phyloP scores from a whole-genome alignment of 2,888 invertebrate genomes.

The Alviniconcha strummeri region DNA sequence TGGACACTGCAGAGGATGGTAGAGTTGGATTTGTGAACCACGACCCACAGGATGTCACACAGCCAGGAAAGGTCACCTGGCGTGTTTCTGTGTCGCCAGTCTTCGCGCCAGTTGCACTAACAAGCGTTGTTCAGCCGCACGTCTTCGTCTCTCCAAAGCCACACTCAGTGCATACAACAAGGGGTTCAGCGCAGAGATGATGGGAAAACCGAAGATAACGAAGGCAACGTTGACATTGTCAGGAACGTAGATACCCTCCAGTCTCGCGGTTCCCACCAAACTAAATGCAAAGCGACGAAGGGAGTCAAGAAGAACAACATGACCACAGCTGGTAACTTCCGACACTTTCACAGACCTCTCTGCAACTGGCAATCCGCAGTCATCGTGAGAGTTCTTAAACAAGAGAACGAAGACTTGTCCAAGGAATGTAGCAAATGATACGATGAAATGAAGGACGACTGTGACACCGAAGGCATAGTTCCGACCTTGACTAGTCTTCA shows the following conservation, averaged over 20 bases:
- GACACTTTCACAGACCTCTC: slow-evolving; percentile 10
- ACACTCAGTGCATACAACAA: slow-evolving; percentile 3
- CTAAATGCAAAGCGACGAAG: neutral
- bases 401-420: neutral
- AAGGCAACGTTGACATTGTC: neutral
- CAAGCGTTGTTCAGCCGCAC: neutral
- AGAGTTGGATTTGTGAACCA: too few species aligned
- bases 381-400: slow-evolving; percentile 1
- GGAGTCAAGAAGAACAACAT: neutral
- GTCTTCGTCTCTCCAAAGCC: neutral
- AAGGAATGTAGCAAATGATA: neutral
- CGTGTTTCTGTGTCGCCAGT: too few species aligned
- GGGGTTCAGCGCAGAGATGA: slow-evolving; percentile 10
- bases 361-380: neutral
- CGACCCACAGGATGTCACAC: too few species aligned
- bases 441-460: neutral
- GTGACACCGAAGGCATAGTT: neutral
- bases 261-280: neutral
- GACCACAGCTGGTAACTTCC: neutral
- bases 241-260: neutral
- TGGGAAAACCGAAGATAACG: slow-evolving; percentile 8
- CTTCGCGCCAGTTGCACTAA: neutral
- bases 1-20: too few species aligned
- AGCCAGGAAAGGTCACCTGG: too few species aligned
- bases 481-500: neutral